A percentile compares a stretch with the other conserved stretches of the same genome.
phyloP scores from a whole-genome alignment of 2,113 vertebrate species.

The Erythrocebus patas region DNA sequence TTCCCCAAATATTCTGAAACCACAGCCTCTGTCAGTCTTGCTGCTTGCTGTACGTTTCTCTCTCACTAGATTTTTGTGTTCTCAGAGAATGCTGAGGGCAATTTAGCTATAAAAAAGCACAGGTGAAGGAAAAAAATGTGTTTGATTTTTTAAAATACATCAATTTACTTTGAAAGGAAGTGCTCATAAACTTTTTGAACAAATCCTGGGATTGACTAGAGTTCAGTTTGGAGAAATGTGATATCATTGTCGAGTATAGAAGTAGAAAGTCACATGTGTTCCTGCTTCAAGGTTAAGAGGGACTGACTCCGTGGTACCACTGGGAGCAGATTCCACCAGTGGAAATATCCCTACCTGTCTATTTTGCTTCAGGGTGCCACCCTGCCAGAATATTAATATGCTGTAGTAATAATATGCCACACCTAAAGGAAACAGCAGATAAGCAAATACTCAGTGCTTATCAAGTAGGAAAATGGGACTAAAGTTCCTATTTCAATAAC shows the following conservation, averaged over 20 bases:
- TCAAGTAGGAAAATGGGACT: not conserved
- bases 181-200: not conserved
- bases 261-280: not conserved
- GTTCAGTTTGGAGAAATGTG: not conserved
- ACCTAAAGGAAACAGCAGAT: not conserved
- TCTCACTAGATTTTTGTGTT: not conserved
- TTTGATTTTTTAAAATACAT: not conserved
- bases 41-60: rapidly evolving
- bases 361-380: too few relatives aligned
- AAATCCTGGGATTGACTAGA: not conserved
- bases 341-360: not conserved
- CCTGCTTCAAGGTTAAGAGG: not conserved
- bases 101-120: not conserved
- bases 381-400: not conserved
- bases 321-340: rapidly evolving
- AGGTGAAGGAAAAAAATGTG: not conserved
- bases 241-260: not conserved
- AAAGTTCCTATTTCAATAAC: not conserved
- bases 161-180: not conserved
- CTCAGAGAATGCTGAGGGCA: not conserved
- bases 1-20: not conserved
- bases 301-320: rapidly evolving
- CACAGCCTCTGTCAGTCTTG: not conserved
- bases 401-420: not conserved
- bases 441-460: not conserved